Evolutionary conservation across 2,797 vertebrate genomes (phyloP), one percentile per base, ranked within the genome.

Genomic region (Dendrocincla tyrannina): DNA sequence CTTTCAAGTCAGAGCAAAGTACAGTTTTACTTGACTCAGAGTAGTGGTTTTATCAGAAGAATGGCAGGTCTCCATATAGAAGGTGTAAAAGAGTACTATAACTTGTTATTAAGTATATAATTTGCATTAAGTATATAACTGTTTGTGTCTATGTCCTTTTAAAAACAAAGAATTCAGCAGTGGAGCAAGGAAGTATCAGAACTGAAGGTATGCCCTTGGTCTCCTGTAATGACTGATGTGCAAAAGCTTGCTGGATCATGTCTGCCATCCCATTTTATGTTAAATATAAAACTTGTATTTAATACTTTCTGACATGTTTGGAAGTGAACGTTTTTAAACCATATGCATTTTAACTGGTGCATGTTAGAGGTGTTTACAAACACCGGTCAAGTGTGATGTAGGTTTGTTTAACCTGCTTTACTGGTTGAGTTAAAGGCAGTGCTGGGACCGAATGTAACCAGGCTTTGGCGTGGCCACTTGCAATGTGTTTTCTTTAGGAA

Each of bases 381-480:
- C 42, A 75, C 53, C 35, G 41, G 83, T 92, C 95, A 96, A 85
- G 91, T 22, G 44, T 55, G 62, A 87, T 69, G 33, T 82, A 33
- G 85, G 46, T 88, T 95, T 96, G 59, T 95, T 97, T 92, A 92
- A 89, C 55, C 16, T 88, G 74, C 74, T 92, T 93, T 55, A 69
- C 74, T 59, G 74, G 22, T 35, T 59, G 67, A 70, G 53, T 72
- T 95, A 64, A 95, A 89, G 81, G 72, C 78, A 92, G 22, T 30
- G 39, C 83, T 92, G 60, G 74, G 94, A 91, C 90, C 91, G 42
- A 85, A 79, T 47, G 50, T 92, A 94, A 97, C 78, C 56, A 92
- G 74, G 30, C 44, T 92, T 82, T 67, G 88, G 37, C 52, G 58
- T 66, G 67, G 59, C 39, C 33, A 24, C 74, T 95, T 92, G 91